Evolutionary conservation across 92 coral and sea anemone species (phyloP).

Genomic region (Bergia puertoricense): DNA sequence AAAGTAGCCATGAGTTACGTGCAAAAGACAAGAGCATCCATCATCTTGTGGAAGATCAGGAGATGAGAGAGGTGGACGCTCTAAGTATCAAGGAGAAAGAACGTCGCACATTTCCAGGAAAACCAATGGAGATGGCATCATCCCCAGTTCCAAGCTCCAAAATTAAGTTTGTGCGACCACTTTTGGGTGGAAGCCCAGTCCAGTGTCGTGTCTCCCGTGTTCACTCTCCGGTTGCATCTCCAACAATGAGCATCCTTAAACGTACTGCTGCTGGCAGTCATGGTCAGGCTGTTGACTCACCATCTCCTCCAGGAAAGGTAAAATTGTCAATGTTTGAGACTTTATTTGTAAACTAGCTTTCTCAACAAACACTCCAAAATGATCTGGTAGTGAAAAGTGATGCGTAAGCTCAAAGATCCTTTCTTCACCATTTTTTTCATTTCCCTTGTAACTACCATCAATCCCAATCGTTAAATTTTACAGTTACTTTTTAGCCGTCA

Average conservation of each 20-base stretch:
- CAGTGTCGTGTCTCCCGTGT: slow-evolving; percentile 56
- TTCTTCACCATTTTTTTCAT: no score
- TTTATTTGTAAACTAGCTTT: neutral
- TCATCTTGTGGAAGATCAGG: neutral
- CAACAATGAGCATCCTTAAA: slow-evolving; percentile 92
- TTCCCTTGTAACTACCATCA: no score
- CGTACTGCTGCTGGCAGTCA: slow-evolving; percentile 59
- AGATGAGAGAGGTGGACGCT: slow-evolving; percentile 4
- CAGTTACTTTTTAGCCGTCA: no score
- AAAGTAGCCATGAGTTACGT: neutral
- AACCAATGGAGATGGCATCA: slow-evolving; percentile 58
- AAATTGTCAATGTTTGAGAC: neutral
- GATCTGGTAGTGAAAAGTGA: neutral
- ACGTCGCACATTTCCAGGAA: slow-evolving; percentile 33
- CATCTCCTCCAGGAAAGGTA: slow-evolving; percentile 99
- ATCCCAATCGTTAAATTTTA: no score
- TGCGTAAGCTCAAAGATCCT: no score
- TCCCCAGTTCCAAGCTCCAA: slow-evolving; percentile 84
- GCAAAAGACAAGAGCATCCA: neutral
- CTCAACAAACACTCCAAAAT: neutral
- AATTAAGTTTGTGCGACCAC: slow-evolving; percentile 78
- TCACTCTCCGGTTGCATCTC: slow-evolving; percentile 83
- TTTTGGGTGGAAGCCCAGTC: slow-evolving; percentile 81
- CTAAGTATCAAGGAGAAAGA: slow-evolving; percentile 17
- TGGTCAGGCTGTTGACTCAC: slow-evolving; percentile 78